Percentiles rank a stretch among this genome's conserved stretches.
Evolutionary conservation across 1,140 invertebrate species (phyloP).

Genomic region (Aphis craccivora): DNA sequence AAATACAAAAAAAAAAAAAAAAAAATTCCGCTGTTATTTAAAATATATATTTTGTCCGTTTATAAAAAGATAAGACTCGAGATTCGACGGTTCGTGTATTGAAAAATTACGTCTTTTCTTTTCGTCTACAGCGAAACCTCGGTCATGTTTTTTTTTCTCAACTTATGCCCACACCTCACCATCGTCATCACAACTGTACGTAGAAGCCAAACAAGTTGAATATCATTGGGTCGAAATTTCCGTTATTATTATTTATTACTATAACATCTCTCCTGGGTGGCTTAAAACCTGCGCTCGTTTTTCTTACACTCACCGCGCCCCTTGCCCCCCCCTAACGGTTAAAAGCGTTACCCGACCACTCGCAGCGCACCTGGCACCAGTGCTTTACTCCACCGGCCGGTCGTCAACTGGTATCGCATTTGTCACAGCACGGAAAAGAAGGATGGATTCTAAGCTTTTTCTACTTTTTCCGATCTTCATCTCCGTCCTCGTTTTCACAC

Average conservation of each 20-base stretch:
- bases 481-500: no score
- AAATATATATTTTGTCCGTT: neutral
- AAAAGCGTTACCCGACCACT: neutral
- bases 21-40: neutral
- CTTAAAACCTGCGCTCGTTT: conserved; percentile 43
- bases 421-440: neutral
- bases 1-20: neutral
- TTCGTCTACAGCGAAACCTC: neutral
- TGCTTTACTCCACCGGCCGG: neutral
- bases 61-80: neutral
- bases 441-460: neutral
- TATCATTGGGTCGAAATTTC: conserved; percentile 34
- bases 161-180: neutral
- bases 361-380: neutral
- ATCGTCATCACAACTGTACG: neutral
- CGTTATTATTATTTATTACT: conserved; percentile 47
- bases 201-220: conserved; percentile 2
- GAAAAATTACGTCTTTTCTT: neutral
- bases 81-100: neutral
- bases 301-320: neutral
- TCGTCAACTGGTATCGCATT: conserved; percentile 23
- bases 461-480: neutral
- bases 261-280: neutral
- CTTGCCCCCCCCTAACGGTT: neutral
- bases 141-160: neutral